A percentile compares a stretch with the other conserved stretches of the same genome.
phyloP scores from a whole-genome alignment of 1,140 invertebrate species.

The Cyclina sinensis region DNA sequence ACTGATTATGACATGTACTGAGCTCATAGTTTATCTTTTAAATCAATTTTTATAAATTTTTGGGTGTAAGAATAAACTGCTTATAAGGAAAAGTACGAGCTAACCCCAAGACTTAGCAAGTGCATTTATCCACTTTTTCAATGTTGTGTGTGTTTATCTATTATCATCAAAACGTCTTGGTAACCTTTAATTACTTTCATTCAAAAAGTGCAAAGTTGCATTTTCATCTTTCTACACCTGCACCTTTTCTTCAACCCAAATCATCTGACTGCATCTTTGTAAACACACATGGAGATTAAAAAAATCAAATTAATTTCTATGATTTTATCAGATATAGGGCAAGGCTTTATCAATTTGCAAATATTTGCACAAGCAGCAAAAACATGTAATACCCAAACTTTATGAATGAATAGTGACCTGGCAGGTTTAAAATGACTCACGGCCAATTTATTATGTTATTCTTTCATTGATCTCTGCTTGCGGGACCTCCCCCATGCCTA shows the following conservation, averaged over 20 bases:
- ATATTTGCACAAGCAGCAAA: conserved; percentile 29
- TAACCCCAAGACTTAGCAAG: too few relatives aligned
- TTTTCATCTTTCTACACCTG: neutral
- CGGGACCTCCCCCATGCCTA: neutral
- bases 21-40: too few relatives aligned
- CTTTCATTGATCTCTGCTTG: neutral
- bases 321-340: neutral
- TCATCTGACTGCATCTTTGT: too few relatives aligned
- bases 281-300: neutral
- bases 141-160: too few relatives aligned
- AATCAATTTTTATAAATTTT: too few relatives aligned
- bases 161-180: too few relatives aligned
- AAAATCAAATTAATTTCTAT: neutral
- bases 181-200: neutral
- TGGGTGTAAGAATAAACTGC: too few relatives aligned
- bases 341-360: conserved; percentile 34
- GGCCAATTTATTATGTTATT: conserved; percentile 12
- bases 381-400: neutral
- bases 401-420: conserved; percentile 45
- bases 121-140: too few relatives aligned
- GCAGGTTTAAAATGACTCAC: neutral
- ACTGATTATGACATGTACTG: too few relatives aligned
- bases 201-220: neutral
- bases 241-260: neutral
- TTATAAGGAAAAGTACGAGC: too few relatives aligned